A percentile compares a stretch with the other conserved stretches of the same genome.
phyloP scores from a whole-genome alignment of 2,888 invertebrate genomes.

The Microplitis deprimator region DNA sequence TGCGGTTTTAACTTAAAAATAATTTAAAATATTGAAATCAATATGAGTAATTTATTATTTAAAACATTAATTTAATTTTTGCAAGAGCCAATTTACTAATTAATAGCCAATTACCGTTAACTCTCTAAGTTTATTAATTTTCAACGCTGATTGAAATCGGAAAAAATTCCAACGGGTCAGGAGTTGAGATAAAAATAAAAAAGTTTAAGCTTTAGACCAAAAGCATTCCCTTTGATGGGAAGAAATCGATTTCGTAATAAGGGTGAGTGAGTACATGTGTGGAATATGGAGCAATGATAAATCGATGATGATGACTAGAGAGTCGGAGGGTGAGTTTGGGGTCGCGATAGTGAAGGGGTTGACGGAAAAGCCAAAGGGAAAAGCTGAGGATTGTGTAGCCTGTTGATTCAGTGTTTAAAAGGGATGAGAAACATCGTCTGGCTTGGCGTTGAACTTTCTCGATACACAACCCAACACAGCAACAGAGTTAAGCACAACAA shows the following conservation, averaged over 20 bases:
- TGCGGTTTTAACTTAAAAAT: no score
- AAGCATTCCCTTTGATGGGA: neutral
- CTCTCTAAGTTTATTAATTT: no score
- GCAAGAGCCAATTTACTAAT: no score
- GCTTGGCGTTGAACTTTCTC: slow-evolving; percentile 71
- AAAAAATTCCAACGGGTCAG: no score
- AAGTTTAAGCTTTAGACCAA: no score
- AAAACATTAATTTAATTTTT: no score
- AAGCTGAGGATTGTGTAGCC: slow-evolving; percentile 56
- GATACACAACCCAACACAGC: slow-evolving; percentile 70
- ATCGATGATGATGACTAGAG: slow-evolving; percentile 9
- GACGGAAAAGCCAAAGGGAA: slow-evolving; percentile 18
- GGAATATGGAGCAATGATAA: slow-evolving; percentile 7
- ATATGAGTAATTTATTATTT: no score
- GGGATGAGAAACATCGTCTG: slow-evolving; percentile 69
- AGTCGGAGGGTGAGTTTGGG: neutral
- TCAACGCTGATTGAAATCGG: no score
- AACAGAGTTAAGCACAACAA: slow-evolving; percentile 71
- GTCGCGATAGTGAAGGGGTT: slow-evolving; percentile 4
- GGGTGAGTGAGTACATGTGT: slow-evolving; percentile 3
- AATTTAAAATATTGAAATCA: no score
- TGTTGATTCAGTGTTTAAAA: slow-evolving; percentile 63
- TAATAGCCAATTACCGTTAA: no score
- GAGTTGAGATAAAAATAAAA: no score
- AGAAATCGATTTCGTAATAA: slow-evolving; percentile 19